These are phyloP conservation scores for Phenganax subtilis DNA, from an alignment of 92 coral and sea anemone species.

Conservation along the genomic window DNA sequence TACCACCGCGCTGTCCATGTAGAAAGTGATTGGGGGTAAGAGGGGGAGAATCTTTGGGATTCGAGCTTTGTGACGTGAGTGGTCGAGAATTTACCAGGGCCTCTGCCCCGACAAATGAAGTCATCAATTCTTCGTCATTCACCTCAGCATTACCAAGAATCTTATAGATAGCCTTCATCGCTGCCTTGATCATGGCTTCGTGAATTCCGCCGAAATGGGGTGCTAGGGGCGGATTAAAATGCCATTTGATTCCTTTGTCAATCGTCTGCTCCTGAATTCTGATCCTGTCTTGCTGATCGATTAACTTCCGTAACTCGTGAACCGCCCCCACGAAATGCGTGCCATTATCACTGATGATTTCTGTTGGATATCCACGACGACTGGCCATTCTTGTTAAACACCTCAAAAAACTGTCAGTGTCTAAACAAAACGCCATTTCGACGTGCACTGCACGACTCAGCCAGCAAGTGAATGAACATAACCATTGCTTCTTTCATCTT, in stretches of 20 bases:
- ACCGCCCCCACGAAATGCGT: conserved; percentile 57
- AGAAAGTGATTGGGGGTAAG: background rate
- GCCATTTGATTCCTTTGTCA: conserved; percentile 44
- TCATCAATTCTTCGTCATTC: conserved; percentile 15
- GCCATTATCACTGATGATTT: conserved; percentile 54
- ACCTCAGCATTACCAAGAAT: conserved; percentile 13
- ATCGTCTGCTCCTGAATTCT: conserved; percentile 44
- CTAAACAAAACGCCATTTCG: conserved; percentile 48
- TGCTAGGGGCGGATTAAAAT: conserved; percentile 52
- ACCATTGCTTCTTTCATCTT: conserved; percentile 43
- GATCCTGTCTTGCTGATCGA: conserved; percentile 46
- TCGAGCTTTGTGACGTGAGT: background rate
- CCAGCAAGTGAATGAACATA: conserved; percentile 55
- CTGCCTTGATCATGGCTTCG: conserved; percentile 29
- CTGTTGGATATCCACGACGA: conserved; percentile 50
- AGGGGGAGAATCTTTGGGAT: background rate
- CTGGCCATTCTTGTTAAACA: conserved; percentile 51
- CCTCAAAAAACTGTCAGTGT: conserved; percentile 42
- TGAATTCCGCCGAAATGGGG: conserved; percentile 57
- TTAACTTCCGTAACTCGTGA: conserved; percentile 43
- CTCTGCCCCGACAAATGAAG: conserved; percentile 42
- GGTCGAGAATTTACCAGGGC: background rate
- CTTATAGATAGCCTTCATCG: background rate
- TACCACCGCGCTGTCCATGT: background rate
- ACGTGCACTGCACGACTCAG: conserved; percentile 52